Evolutionary conservation across 2,797 vertebrate species (phyloP), one percentile per base, ranked within the genome.

Genomic region (Taeniopygia guttata): DNA sequence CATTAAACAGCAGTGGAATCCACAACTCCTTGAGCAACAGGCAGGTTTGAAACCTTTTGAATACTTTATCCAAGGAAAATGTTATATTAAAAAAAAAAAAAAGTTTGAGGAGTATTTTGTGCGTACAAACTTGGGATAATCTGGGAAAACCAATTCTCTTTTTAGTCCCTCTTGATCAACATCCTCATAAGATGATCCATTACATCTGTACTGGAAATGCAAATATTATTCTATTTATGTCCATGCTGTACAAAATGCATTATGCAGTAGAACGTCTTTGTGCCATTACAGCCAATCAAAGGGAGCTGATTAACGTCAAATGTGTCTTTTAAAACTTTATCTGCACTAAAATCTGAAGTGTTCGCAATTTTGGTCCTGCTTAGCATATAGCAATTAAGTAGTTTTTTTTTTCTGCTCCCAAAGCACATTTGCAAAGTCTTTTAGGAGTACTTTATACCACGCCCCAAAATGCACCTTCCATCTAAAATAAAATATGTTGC

Each of bases 1-100:
- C 27, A 95, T 97, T 84, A 98, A 90, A 59, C 92, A 98, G 87
- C 98, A 98, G 98, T 8, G 97, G 97, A 72, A 99, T 97, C 98
- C 98, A 99, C n/a, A 99, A 98, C 95, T 99, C 98, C 90, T 68
- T 96, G 43, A 99, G 98, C 67, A 98, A 89, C 32, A 97, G 97
- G 67, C 97, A 98, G 96, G 22, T 98, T 98, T 94, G 98, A 98
- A 83, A 99, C 98, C 64, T 96, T 86, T 93, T 92, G 95, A 93
- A 99, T 97, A 72, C 89, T 97, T 97, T 98, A 98, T 83, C 97
- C 97, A 84, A 98, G 95, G 59, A 99, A 97, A 86, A 97, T 98
- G 30, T 18, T 20, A 13, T 10, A 38, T 36, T 38, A 3, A 60
- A 40, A 29, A 29, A 20, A 7, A 25, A 27, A n/a, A n/a, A n/a